Evolutionary conservation across 2,888 invertebrate species (phyloP), one percentile per base, ranked within the genome.

Genomic region (Iselma pallidipennis): DNA sequence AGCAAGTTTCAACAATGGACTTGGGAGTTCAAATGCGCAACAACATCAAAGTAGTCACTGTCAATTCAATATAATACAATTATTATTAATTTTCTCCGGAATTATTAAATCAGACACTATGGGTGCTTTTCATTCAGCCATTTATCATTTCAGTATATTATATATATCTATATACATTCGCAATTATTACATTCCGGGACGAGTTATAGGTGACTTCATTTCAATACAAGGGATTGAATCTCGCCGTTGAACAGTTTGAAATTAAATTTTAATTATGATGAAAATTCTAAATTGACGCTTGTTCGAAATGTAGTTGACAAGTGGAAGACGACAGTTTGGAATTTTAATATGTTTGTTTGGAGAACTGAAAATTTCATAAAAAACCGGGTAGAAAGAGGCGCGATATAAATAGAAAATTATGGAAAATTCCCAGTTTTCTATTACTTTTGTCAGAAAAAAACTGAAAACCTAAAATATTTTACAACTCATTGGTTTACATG

Each of bases 61-160:
- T 63, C 77, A 73, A 76, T 79, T 78, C 77, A 79, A 76, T 80
- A 73, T 76, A 77, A 78, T 78, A 79, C 78, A 80, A 79, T 81
- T 80, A 79, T 79, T 80, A 80, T 76, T 80, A 80, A 80, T 79
- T 79, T n/a, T 80, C 78, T 74, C 72, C 72, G 76, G 76, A 80
- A 80, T 80, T 79, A 79, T 79, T 79, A 80, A 81, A 80, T 81
- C 78, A 79, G 75, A 72, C 74, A 71, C 72, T 72, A 71, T 72
- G 71, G 76, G 76, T 74, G 71, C 72, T 67, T 70, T 70, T 72
- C 71, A 74, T 75, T 74, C 73, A 73, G 59, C 70, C 74, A 75
- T 75, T 75, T 74, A 73, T 74, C 72, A 69, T 66, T 69, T 45
- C 45, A n/a, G n/a, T n/a, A n/a, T n/a, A n/a, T n/a, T n/a, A n/a